Conservation (phyloP, 2,888 invertebrate species). For the Monopis laevigella region DNA sequence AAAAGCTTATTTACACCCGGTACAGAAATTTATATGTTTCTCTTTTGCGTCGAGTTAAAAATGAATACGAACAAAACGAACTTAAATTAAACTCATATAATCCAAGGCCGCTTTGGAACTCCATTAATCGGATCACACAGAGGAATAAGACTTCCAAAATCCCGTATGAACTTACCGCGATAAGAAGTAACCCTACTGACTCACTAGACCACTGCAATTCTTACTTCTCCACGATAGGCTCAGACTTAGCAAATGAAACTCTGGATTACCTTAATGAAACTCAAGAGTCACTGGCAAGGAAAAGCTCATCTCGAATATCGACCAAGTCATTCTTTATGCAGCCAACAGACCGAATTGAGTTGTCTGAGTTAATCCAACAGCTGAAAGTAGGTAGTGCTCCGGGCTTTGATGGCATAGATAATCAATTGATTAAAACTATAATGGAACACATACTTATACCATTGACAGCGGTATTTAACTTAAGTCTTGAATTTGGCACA, state of each 20-base stretch:
- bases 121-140: neutral
- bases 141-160: neutral
- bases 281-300: constrained; percentile 9
- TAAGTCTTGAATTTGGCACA: too few species aligned
- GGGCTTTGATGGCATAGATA: neutral
- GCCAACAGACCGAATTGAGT: neutral
- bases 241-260: constrained; percentile 14
- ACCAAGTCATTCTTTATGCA: constrained; percentile 1
- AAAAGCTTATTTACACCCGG: constrained; percentile 1
- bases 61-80: neutral
- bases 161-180: neutral
- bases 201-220: constrained; percentile 15
- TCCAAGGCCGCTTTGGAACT: constrained; percentile 1
- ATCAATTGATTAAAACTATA: neutral
- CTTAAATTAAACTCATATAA: neutral
- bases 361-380: neutral
- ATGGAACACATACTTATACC: too few species aligned
- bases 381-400: neutral
- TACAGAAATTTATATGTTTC: constrained; percentile 5
- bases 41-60: constrained; percentile 2
- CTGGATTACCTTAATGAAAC: neutral
- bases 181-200: neutral
- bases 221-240: constrained; percentile 16
- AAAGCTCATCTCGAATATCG: neutral
- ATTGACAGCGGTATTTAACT: too few species aligned